These are phyloP conservation scores for Leptogaster cylindrica DNA, from an alignment of 2,888 invertebrate genomes.

Conservation along the genomic window DNA sequence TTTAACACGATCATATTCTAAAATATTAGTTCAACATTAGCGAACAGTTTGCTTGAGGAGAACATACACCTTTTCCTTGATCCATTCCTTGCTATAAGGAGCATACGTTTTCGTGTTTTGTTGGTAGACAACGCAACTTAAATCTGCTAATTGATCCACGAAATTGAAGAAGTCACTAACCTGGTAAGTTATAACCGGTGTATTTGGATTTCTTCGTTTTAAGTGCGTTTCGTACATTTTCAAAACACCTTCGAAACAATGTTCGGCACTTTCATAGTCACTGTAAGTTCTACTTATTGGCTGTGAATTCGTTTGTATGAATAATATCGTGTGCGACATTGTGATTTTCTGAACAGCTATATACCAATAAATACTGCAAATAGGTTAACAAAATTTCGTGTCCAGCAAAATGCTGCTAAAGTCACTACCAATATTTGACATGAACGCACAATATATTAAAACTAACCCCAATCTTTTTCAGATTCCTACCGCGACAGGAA, in stretches of 20 bases:
- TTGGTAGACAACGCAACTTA: constrained; percentile 95
- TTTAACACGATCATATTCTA: too few species aligned
- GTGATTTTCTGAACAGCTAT: too few species aligned
- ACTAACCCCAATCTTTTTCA: too few species aligned
- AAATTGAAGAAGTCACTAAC: constrained; percentile 98
- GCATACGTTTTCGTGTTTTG: constrained; percentile 95
- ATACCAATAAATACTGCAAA: too few species aligned
- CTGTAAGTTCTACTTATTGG: constrained; percentile 97
- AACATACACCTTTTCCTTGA: constrained; percentile 98
- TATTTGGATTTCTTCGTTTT: constrained; percentile 92
- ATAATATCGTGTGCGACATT: constrained; percentile 92
- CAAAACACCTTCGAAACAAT: constrained; percentile 98
- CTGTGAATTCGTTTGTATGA: constrained; percentile 91
- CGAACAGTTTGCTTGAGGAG: constrained; percentile 90
- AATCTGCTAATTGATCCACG: constrained; percentile 92
- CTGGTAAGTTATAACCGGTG: constrained; percentile 97
- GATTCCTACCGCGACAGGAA: too few species aligned
- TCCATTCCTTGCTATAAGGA: constrained; percentile 99
- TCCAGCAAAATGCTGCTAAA: too few species aligned
- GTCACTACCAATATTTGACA: too few species aligned
- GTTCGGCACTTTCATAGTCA: constrained; percentile 97
- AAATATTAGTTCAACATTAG: constrained; percentile 54
- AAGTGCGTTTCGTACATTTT: constrained; percentile 99
- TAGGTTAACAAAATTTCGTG: too few species aligned
- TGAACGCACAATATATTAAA: too few species aligned